Evolutionary conservation across 2,113 vertebrate genomes (phyloP).

Genomic region (Chunga burmeisteri): DNA sequence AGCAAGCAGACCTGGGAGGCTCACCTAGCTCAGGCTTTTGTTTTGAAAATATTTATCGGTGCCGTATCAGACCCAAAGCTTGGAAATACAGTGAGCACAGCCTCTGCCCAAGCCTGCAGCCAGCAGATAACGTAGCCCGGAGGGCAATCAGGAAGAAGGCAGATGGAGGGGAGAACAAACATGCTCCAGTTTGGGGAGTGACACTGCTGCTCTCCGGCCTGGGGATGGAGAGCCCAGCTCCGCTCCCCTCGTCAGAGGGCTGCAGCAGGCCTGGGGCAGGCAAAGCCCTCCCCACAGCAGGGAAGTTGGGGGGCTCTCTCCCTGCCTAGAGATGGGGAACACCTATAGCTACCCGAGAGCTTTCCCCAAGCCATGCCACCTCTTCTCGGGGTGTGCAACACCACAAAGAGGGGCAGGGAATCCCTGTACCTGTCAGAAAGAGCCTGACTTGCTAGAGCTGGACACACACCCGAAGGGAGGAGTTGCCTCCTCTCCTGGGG

Average conservation of each 20-base stretch:
- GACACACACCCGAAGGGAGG: not conserved
- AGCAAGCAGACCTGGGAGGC: not conserved
- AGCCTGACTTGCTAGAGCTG: not conserved
- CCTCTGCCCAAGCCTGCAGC: not conserved
- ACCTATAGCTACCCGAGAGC: not conserved
- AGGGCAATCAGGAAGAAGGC: not conserved
- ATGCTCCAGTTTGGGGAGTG: not conserved
- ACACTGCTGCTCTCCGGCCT: not conserved
- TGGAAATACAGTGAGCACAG: not conserved
- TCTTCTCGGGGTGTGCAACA: accelerated
- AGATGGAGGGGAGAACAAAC: accelerated
- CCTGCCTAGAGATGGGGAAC: not conserved
- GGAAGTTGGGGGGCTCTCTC: not conserved
- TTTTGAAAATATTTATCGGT: not conserved
- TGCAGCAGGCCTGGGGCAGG: not conserved
- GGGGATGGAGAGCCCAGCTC: not conserved
- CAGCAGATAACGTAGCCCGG: not conserved
- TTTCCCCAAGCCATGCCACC: not conserved
- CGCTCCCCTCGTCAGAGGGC: not conserved
- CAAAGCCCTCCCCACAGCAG: not conserved
- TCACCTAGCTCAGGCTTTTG: not conserved
- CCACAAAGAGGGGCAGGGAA: not conserved
- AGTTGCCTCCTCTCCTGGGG: not conserved
- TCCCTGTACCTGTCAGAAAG: accelerated
- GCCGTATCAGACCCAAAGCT: not conserved